Base-by-base conservation (phyloP, 2,113 vertebrate genomes). In the Callithrix jacchus region DNA sequence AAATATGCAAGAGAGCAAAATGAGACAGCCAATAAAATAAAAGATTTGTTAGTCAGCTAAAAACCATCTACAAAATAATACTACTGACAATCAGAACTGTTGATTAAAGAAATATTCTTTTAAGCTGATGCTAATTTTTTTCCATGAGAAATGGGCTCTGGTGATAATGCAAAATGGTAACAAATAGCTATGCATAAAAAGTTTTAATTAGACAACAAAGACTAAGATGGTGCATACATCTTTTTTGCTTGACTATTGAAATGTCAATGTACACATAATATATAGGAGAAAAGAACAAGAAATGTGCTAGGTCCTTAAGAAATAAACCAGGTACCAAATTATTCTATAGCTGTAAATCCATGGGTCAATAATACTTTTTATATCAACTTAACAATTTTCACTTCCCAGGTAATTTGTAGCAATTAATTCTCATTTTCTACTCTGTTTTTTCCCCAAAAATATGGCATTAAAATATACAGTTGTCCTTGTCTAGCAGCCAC, bases 1-100 rank as follows among this genome's bases (percentile, higher is more conserved):
- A 99, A 99, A 99, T 99, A 99, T 99, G 99, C 99, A 99, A 98
- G 96, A 98, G 98, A 98, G 98, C 98, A 99, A 99, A 99, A 99
- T 99, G 99, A 99, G 99, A 98, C 99, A 98, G 99, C 99, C 99
- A 99, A 99, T 99, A 99, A 99, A 99, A 99, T 97, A 93, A 97
- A 98, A 99, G 98, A 99, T 99, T 99, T 99, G 99, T 99, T 99
- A 98, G 98, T 98, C 97, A 97, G 98, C 98, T 98, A 97, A 97
- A 98, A 98, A 98, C 98, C 98, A 98, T 98, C 97, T 98, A 95
- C 98, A 97, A 98, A 99, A 99, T 98, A 98, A 98, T 98, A 97
- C 98, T 98, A 97, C 98, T 98, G 98, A 98, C 98, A 98, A 99
- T 99, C 98, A 99, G 98, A 99, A 98, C 98, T 98, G 98, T 99